A percentile compares a stretch with the other conserved stretches of the same genome.
phyloP scores from a whole-genome alignment of 1,140 invertebrate genomes.

The Helicoverpa zea region DNA sequence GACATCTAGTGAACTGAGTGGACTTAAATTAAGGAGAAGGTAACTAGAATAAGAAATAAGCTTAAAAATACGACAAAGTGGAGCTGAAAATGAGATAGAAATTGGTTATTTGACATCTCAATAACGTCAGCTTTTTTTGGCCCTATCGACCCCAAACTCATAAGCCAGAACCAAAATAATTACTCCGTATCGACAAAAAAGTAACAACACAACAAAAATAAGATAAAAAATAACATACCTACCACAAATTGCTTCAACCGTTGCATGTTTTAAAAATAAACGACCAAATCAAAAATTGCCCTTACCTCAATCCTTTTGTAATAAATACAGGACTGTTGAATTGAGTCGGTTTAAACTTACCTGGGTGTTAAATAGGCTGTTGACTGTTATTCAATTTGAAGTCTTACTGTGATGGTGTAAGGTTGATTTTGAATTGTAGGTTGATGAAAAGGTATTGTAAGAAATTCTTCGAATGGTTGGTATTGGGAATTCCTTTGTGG shows the following conservation, averaged over 20 bases:
- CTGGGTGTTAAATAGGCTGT: slow-evolving; percentile 3
- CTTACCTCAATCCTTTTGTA: neutral
- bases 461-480: slow-evolving; percentile 52
- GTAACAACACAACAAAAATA: neutral
- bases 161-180: neutral
- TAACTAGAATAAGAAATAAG: no score
- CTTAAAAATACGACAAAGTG: no score
- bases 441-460: slow-evolving; percentile 48
- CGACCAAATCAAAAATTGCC: slow-evolving; percentile 18
- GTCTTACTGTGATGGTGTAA: neutral
- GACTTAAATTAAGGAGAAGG: no score
- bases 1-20: no score
- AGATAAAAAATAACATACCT: slow-evolving; percentile 7
- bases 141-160: neutral
- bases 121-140: no score
- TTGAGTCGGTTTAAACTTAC: slow-evolving; percentile 12
- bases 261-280: slow-evolving; percentile 26
- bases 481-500: slow-evolving; percentile 57
- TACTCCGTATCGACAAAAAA: neutral
- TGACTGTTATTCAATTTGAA: neutral
- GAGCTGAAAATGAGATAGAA: no score
- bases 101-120: no score
- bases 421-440: neutral
- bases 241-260: neutral
- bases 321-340: slow-evolving; percentile 4